A percentile compares a stretch with the other conserved stretches of the same genome.
Evolutionary conservation across 2,797 vertebrate genomes (phyloP).

Genomic region (Moxostoma hubbsi): DNA sequence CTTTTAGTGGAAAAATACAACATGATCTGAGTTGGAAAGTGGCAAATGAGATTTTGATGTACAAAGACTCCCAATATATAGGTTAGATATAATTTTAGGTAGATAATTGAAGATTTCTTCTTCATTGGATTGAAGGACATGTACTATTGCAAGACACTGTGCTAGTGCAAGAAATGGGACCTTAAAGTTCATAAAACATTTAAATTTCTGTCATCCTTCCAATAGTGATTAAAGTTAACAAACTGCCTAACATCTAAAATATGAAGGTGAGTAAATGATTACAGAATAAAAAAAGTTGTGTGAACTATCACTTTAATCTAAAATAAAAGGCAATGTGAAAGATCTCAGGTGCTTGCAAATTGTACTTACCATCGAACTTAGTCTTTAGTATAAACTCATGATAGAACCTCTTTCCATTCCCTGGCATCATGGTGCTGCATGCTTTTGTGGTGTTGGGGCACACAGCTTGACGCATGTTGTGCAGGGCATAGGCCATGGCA

Average conservation of each 20-base stretch:
- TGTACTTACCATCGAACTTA: conserved; percentile 91
- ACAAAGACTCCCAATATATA: not conserved
- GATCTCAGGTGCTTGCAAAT: not conserved
- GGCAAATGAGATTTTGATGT: not conserved
- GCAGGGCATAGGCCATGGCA: conserved; percentile 91
- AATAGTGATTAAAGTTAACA: too few relatives aligned
- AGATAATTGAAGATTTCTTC: not conserved
- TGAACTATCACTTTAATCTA: too few relatives aligned
- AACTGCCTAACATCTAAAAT: too few relatives aligned
- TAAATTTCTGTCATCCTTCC: too few relatives aligned
- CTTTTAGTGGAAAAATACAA: not conserved
- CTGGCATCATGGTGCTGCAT: conserved; percentile 90
- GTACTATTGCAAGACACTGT: not conserved
- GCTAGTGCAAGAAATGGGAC: not conserved
- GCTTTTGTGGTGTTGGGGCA: conserved; percentile 90
- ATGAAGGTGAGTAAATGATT: too few relatives aligned
- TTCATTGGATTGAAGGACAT: not conserved
- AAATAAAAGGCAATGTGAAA: not conserved
- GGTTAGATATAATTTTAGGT: not conserved
- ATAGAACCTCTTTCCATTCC: conserved; percentile 94
- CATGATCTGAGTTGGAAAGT: conserved; percentile 10
- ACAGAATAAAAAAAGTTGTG: too few relatives aligned
- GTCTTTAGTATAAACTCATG: conserved; percentile 96
- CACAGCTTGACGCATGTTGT: conserved; percentile 91
- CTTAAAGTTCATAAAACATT: not conserved